A percentile compares a stretch with the other conserved stretches of the same genome.
Conservation (phyloP, 2,113 vertebrate genomes). For the Alaudala cheleensis region DNA sequence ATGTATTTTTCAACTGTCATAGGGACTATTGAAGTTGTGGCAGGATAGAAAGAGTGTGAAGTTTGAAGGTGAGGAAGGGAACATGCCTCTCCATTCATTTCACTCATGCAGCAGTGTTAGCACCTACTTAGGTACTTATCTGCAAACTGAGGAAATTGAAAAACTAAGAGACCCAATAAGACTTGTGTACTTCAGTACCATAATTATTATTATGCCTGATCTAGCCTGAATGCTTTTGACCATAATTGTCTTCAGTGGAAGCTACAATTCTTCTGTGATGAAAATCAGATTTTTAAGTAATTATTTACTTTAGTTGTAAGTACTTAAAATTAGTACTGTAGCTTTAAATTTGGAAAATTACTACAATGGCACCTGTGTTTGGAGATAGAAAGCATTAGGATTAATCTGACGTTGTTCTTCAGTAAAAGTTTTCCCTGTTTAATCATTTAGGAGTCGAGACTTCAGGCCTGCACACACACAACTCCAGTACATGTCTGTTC, state of each 20-base stretch:
- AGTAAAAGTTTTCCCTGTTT: not conserved
- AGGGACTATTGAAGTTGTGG: not conserved
- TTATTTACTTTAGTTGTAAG: not conserved
- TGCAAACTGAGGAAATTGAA: not conserved
- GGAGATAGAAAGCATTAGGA: not conserved
- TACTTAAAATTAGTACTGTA: not conserved
- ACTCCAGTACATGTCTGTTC: accelerated
- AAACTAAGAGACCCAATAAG: not conserved
- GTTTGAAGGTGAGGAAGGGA: not conserved
- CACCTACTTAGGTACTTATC: not conserved
- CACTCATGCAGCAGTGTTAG: not conserved
- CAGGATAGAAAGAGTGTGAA: not conserved
- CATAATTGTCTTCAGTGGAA: not conserved
- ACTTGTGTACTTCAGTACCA: not conserved
- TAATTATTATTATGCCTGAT: not conserved
- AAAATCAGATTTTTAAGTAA: not conserved
- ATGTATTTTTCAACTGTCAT: not conserved
- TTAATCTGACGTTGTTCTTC: not conserved
- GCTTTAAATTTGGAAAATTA: not conserved
- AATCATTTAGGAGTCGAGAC: not conserved
- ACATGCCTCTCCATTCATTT: not conserved
- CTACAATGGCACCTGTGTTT: not conserved
- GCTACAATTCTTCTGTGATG: not conserved
- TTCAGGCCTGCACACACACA: not conserved
- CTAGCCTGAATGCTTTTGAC: not conserved